These are phyloP conservation scores for Girardia tigrina DNA, from an alignment of 2,888 invertebrate genomes.

Conservation along the genomic window DNA sequence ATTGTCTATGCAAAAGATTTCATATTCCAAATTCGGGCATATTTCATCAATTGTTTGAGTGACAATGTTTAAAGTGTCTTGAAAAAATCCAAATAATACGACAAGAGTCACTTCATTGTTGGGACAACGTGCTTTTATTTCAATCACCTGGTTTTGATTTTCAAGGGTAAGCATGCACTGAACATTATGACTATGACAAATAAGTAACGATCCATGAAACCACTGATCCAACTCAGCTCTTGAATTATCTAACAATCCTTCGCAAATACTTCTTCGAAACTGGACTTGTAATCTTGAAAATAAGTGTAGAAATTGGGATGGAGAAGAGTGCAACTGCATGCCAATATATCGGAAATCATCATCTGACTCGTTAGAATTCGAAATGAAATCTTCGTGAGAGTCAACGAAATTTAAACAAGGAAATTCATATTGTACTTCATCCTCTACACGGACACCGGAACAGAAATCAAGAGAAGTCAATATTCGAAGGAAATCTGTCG, in stretches of 20 bases:
- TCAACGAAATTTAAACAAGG: conserved; percentile 60
- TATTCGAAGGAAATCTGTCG: conserved; percentile 58
- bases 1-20: conserved; percentile 55
- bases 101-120: conserved; percentile 42
- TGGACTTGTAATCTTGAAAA: conserved; percentile 61
- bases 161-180: conserved; percentile 60
- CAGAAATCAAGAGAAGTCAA: conserved; percentile 62
- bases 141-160: conserved; percentile 52
- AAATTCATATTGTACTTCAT: conserved; percentile 63
- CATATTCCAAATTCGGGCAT: conserved; percentile 59
- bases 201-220: conserved; percentile 61
- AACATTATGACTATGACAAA: conserved; percentile 55
- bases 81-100: conserved; percentile 58
- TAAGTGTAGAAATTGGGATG: conserved; percentile 56
- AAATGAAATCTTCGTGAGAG: conserved; percentile 57
- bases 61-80: conserved; percentile 58
- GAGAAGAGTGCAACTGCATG: conserved; percentile 51
- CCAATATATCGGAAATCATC: conserved; percentile 57
- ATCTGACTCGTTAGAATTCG: conserved; percentile 54
- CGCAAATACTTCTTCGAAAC: conserved; percentile 51
- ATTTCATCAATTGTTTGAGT: conserved; percentile 58
- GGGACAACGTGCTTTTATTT: conserved; percentile 59
- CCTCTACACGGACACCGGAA: conserved; percentile 60
- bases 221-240: conserved; percentile 63
- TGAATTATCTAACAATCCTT: conserved; percentile 48